Conservation (phyloP, 2,888 invertebrate genomes). For the Tinea semifulvella region DNA sequence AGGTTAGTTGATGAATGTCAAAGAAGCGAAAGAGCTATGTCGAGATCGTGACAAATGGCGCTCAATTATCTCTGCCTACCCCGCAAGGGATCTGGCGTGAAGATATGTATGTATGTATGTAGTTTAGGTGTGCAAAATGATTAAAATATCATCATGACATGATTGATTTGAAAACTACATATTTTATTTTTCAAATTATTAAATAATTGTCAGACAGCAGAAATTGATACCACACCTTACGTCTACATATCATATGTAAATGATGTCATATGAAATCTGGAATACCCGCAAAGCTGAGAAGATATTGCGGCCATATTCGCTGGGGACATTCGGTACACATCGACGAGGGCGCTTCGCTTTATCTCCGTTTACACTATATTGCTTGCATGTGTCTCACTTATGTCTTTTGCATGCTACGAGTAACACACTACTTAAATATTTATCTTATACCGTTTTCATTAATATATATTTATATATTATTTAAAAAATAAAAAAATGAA, state of each 20-base stretch:
- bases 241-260: neutral
- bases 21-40: too few species aligned
- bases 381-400: constrained; percentile 3
- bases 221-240: too few species aligned
- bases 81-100: too few species aligned
- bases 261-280: constrained; percentile 8
- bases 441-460: neutral
- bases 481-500: neutral
- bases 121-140: too few species aligned
- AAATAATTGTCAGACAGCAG: too few species aligned
- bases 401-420: neutral
- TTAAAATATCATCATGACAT: too few species aligned
- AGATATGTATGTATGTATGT: too few species aligned
- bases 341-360: constrained; percentile 7
- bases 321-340: neutral
- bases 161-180: too few species aligned
- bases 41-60: too few species aligned
- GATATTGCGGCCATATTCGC: constrained; percentile 11
- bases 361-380: constrained; percentile 4
- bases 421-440: constrained; percentile 2
- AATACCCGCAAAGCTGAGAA: constrained; percentile 3
- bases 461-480: neutral
- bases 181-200: too few species aligned
- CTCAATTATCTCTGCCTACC: too few species aligned
- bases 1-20: too few species aligned